These are phyloP conservation scores for Iselma pallidipennis DNA, from an alignment of 2,888 invertebrate species.

Conservation along the genomic window DNA sequence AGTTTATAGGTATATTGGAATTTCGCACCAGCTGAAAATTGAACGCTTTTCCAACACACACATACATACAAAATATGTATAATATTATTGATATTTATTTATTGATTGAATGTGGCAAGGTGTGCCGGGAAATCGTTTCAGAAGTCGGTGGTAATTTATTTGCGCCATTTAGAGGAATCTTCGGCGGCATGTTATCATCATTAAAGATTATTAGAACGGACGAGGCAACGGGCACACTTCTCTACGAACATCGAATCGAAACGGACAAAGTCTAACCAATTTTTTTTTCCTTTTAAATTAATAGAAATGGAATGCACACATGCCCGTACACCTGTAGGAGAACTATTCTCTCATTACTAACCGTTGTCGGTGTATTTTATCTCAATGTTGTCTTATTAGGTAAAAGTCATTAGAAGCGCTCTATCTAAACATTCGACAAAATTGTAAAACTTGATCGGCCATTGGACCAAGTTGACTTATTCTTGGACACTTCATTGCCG, in stretches of 20 bases:
- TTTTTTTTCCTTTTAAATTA: constrained; percentile 19
- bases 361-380: constrained; percentile 14
- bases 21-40: too few relatives aligned
- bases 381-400: constrained; percentile 19
- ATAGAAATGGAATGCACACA: constrained; percentile 26
- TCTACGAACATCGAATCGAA: background rate
- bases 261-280: background rate
- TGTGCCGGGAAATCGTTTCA: background rate
- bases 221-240: background rate
- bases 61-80: too few relatives aligned
- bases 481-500: constrained; percentile 21
- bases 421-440: constrained; percentile 1
- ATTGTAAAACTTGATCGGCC: constrained; percentile 14
- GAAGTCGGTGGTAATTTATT: background rate
- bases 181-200: background rate
- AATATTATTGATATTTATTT: too few relatives aligned
- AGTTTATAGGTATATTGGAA: background rate
- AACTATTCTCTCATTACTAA: too few relatives aligned
- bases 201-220: background rate
- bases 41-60: too few relatives aligned
- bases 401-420: constrained; percentile 17
- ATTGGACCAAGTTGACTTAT: constrained; percentile 6
- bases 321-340: constrained; percentile 22
- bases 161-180: background rate
- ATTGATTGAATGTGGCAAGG: too few relatives aligned